Evolutionary conservation across 2,797 vertebrate genomes (phyloP).

Genomic region (Paratrypauchen microcephalus): DNA sequence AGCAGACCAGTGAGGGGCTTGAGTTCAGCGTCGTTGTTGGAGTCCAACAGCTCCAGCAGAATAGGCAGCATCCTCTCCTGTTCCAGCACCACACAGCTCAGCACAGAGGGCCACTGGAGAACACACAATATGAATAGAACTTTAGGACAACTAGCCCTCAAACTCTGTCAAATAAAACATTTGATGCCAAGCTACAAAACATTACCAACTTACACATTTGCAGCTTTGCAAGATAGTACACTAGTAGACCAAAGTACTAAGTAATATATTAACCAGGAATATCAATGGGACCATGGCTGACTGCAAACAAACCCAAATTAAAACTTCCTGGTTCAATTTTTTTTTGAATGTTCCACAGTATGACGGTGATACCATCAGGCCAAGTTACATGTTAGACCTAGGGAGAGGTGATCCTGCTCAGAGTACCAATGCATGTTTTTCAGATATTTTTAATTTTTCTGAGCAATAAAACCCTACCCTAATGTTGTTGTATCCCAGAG

Average conservation of each 20-base stretch:
- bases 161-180: background rate
- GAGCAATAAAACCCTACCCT: too few species aligned
- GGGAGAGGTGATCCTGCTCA: too few species aligned
- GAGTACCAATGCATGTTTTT: too few species aligned
- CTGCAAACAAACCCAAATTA: background rate
- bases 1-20: constrained; percentile 89
- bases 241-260: background rate
- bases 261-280: background rate
- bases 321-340: background rate
- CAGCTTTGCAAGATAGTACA: background rate
- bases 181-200: background rate
- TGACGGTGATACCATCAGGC: too few species aligned
- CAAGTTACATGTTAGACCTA: too few species aligned
- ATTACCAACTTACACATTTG: background rate
- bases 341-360: too few species aligned
- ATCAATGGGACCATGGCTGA: background rate
- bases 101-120: constrained; percentile 87
- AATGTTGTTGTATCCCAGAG: background rate
- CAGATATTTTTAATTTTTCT: too few species aligned
- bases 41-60: constrained; percentile 86
- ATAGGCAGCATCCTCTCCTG: constrained; percentile 91
- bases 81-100: constrained; percentile 87
- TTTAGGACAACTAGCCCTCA: background rate
- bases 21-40: constrained; percentile 82
- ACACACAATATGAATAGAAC: background rate